These are phyloP conservation scores for Abramis brama DNA, from an alignment of 2,113 vertebrate species.

Conservation along the genomic window DNA sequence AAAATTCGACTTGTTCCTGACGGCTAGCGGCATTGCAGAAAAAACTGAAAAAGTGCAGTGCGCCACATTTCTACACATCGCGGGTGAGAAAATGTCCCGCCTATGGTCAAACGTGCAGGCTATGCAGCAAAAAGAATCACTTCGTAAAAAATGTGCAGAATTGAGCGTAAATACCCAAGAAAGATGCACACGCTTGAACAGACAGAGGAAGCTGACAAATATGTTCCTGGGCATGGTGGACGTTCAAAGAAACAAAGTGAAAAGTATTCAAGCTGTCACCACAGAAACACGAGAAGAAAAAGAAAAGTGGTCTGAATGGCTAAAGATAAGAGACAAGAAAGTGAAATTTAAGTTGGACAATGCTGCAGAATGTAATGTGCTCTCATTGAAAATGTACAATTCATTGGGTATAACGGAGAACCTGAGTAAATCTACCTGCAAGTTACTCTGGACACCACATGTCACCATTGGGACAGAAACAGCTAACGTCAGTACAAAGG, in stretches of 20 bases:
- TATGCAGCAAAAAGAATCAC: neutral
- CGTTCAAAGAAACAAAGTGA: neutral
- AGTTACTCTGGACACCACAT: constrained; percentile 9
- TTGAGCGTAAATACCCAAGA: neutral
- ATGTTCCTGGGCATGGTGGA: too few relatives aligned
- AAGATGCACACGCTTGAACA: neutral
- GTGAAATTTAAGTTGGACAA: neutral
- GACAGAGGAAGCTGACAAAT: neutral
- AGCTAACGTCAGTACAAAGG: neutral
- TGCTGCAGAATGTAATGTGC: neutral
- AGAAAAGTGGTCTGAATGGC: neutral
- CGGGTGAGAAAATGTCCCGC: neutral
- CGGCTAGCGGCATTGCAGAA: too few relatives aligned
- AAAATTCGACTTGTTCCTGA: too few relatives aligned
- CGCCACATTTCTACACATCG: too few relatives aligned
- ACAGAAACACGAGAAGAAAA: neutral
- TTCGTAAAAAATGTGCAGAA: neutral
- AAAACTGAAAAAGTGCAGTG: too few relatives aligned
- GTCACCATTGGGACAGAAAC: neutral
- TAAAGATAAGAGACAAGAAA: neutral
- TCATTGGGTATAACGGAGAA: too few relatives aligned
- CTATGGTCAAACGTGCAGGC: neutral
- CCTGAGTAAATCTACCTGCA: too few relatives aligned
- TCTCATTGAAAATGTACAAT: too few relatives aligned
- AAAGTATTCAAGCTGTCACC: neutral